A percentile compares a stretch with the other conserved stretches of the same genome.
Conservation (phyloP, 1,140 invertebrate species). For the Scaptomyza pallida region DNA sequence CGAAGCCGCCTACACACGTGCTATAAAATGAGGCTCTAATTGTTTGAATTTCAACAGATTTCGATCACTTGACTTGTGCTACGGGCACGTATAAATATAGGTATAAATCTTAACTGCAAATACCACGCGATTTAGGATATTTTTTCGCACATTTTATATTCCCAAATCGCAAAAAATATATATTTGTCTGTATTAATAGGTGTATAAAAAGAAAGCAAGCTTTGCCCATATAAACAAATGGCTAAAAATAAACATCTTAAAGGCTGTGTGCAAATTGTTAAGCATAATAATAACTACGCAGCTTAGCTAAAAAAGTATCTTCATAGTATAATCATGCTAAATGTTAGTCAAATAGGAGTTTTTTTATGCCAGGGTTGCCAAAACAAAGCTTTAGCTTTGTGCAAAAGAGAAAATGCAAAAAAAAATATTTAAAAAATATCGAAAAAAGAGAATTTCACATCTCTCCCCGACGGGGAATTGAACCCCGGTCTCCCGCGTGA, state of each 20-base stretch:
- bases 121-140: neutral
- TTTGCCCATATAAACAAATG: slow-evolving; percentile 52
- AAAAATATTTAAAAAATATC: too few relatives aligned
- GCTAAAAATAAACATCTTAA: slow-evolving; percentile 63
- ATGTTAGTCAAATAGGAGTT: slow-evolving; percentile 42
- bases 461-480: slow-evolving; percentile 85
- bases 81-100: slow-evolving; percentile 62
- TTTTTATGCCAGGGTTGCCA: neutral
- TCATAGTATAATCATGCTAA: slow-evolving; percentile 46
- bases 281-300: slow-evolving; percentile 59
- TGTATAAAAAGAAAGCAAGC: slow-evolving; percentile 17
- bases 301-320: slow-evolving; percentile 27
- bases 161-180: slow-evolving; percentile 6
- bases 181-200: slow-evolving; percentile 24
- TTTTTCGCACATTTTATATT: slow-evolving; percentile 18
- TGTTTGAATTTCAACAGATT: slow-evolving; percentile 34
- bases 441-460: slow-evolving; percentile 8
- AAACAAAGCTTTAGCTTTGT: neutral
- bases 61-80: slow-evolving; percentile 71
- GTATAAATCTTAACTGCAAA: slow-evolving; percentile 4
- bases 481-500: slow-evolving; percentile 85
- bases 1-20: slow-evolving; percentile 69
- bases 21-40: slow-evolving; percentile 61
- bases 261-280: slow-evolving; percentile 63
- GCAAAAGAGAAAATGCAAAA: neutral